Conservation (phyloP, 2,797 vertebrate species). For the Xiphorhynchus erythropygius region DNA sequence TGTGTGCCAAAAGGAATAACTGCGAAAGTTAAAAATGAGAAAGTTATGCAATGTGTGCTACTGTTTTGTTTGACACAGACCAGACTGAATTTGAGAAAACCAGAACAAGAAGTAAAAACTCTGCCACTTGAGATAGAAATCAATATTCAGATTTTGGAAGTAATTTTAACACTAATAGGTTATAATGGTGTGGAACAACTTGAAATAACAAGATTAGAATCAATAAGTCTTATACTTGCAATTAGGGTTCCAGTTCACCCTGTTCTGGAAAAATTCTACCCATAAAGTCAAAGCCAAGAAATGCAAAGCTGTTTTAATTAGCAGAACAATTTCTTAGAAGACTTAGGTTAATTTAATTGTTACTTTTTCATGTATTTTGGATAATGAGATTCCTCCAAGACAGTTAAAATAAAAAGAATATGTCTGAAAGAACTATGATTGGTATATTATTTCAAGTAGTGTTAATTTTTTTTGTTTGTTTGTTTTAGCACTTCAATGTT, state of each 20-base stretch:
- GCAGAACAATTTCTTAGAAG: background rate
- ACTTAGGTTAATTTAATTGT: background rate
- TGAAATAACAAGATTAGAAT: background rate
- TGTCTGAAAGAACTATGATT: background rate
- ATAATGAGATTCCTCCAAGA: background rate
- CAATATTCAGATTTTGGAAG: background rate
- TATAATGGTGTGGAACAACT: rapidly evolving
- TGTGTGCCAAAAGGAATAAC: background rate
- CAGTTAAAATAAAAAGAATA: background rate
- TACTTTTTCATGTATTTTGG: background rate
- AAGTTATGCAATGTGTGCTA: background rate
- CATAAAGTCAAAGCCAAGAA: background rate
- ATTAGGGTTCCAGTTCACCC: background rate
- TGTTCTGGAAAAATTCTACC: background rate
- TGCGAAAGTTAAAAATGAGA: background rate
- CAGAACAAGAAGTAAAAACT: background rate
- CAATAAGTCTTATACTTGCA: background rate
- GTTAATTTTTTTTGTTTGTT: background rate
- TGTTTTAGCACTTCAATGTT: background rate
- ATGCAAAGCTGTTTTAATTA: background rate
- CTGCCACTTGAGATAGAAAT: background rate
- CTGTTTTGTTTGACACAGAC: background rate
- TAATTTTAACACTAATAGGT: background rate
- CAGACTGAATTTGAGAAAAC: background rate
- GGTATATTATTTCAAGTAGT: background rate